Evolutionary conservation across 2,888 invertebrate genomes (phyloP).

Genomic region (Tinea trinotella): DNA sequence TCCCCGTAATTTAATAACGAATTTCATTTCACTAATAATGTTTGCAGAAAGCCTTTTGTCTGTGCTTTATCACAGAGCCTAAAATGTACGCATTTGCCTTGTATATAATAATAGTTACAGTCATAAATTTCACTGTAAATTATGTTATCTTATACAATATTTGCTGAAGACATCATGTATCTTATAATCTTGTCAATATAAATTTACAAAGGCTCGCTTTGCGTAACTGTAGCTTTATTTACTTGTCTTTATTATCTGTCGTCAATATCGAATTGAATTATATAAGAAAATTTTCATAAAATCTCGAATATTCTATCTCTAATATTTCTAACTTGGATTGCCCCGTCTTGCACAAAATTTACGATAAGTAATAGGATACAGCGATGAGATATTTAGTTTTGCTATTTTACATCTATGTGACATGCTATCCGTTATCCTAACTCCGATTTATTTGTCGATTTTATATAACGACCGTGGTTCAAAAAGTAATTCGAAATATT

Average conservation of each 20-base stretch:
- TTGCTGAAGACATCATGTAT: background rate
- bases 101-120: background rate
- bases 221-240: background rate
- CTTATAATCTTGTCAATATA: conserved; percentile 3
- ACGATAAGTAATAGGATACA: background rate
- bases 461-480: too few relatives aligned
- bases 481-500: too few relatives aligned
- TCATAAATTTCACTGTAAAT: background rate
- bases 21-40: conserved; percentile 4
- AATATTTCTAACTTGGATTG: background rate
- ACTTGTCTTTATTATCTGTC: background rate
- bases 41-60: conserved; percentile 3
- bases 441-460: too few relatives aligned
- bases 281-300: background rate
- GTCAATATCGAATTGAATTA: background rate
- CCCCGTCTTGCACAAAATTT: too few relatives aligned
- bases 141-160: conserved; percentile 1
- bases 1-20: conserved; percentile 11
- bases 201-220: background rate
- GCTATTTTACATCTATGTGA: background rate
- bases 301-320: background rate
- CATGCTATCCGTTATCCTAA: background rate
- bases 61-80: conserved; percentile 8
- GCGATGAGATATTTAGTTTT: background rate
- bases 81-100: background rate